Conservation (phyloP, 2,113 vertebrate species). For the Callocephalon fimbriatum region DNA sequence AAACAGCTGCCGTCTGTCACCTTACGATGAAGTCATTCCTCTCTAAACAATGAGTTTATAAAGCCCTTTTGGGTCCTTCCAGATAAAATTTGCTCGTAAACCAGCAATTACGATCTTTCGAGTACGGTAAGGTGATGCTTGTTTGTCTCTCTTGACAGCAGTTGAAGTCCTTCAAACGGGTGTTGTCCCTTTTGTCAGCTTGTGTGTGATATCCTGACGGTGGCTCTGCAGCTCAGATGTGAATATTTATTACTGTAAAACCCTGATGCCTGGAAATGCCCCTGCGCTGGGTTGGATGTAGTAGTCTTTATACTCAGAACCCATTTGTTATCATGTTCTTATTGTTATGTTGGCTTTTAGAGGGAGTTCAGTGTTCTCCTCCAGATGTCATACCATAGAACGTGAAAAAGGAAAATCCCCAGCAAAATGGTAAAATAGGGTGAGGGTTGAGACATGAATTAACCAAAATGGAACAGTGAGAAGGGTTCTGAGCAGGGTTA, state of each 20-base stretch:
- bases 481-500: background rate
- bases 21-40: conserved; percentile 56
- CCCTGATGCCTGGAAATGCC: background rate
- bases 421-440: background rate
- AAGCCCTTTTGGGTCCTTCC: conserved; percentile 46
- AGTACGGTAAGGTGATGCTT: conserved; percentile 2
- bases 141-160: conserved; percentile 3
- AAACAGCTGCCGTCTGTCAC: conserved; percentile 67
- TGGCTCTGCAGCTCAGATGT: background rate
- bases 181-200: background rate
- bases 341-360: background rate
- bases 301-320: background rate
- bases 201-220: background rate
- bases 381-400: background rate
- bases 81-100: conserved; percentile 50
- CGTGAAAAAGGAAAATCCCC: background rate
- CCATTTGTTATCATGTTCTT: background rate
- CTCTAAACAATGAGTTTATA: conserved; percentile 40
- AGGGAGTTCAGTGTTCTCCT: background rate
- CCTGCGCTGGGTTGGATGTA: background rate
- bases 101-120: conserved; percentile 6
- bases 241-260: background rate
- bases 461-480: background rate
- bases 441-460: background rate
- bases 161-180: background rate